These are phyloP conservation scores for Heteromurus nitidus DNA, from an alignment of 2,888 invertebrate genomes.

Conservation along the genomic window DNA sequence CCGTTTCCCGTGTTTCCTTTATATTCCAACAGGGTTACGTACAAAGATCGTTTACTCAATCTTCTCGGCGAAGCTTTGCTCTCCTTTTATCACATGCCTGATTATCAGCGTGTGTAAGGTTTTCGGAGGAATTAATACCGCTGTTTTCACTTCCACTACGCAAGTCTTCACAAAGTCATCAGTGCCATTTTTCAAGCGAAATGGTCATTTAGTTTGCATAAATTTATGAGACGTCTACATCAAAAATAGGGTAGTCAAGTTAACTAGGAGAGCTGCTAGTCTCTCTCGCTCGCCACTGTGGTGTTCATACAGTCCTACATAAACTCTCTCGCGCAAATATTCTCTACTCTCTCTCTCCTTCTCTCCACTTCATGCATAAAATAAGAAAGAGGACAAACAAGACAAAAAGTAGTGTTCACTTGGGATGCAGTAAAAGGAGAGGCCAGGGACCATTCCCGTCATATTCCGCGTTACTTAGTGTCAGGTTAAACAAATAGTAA, in stretches of 20 bases:
- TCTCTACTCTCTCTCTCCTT: no score
- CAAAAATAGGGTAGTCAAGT: not conserved
- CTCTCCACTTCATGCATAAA: slow-evolving; percentile 49
- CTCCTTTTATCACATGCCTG: no score
- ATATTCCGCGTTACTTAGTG: slow-evolving; percentile 60
- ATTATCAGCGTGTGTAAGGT: no score
- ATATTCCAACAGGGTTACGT: no score
- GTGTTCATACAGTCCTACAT: no score
- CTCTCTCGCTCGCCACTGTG: not conserved
- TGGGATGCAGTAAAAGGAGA: slow-evolving; percentile 53
- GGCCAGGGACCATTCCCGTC: slow-evolving; percentile 55
- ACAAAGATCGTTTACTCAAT: no score
- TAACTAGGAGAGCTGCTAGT: not conserved
- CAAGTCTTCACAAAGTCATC: slow-evolving; percentile 44
- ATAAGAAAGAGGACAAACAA: slow-evolving; percentile 59
- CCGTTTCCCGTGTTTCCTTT: no score
- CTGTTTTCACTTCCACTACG: slow-evolving; percentile 31
- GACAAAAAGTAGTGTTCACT: slow-evolving; percentile 58
- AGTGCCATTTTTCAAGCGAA: slow-evolving; percentile 39
- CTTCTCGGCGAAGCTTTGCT: no score
- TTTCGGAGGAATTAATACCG: not conserved
- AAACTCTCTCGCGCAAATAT: not conserved
- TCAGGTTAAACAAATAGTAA: slow-evolving; percentile 61
- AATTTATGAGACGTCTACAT: slow-evolving; percentile 35
- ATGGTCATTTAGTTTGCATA: slow-evolving; percentile 58